phyloP scores from a whole-genome alignment of 2,113 vertebrate species.

The Amblyopsis rosae region DNA sequence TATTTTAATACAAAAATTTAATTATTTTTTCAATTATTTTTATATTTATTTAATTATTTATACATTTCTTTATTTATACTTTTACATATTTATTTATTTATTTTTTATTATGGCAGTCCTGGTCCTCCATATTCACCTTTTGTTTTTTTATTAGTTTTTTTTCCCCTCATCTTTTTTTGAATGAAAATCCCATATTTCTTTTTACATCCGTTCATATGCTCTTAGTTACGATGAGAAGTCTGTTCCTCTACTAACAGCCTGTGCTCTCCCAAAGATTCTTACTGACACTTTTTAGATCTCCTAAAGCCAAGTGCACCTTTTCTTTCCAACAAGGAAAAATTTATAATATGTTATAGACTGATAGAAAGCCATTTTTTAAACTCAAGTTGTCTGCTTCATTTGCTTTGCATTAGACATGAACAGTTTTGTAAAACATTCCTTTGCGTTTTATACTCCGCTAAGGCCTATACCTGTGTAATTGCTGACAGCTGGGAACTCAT shows the following conservation, averaged over 20 bases:
- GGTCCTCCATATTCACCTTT: no score
- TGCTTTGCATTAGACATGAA: background rate
- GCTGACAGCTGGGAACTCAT: background rate
- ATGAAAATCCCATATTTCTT: background rate
- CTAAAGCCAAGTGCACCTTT: constrained; percentile 29
- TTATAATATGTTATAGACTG: no score
- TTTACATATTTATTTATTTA: no score
- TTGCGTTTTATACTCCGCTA: background rate
- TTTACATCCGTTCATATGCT: constrained; percentile 37
- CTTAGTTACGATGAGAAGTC: constrained; percentile 41
- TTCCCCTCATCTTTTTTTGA: background rate
- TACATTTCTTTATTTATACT: no score
- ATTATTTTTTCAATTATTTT: no score
- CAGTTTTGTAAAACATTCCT: background rate
- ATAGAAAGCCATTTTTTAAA: background rate
- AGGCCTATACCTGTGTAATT: background rate
- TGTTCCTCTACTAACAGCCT: constrained; percentile 26
- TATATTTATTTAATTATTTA: no score
- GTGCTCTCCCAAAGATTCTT: constrained; percentile 36
- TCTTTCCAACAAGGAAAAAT: background rate
- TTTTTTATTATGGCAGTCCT: no score
- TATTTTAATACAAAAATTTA: no score
- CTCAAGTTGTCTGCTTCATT: background rate
- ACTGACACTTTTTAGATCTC: constrained; percentile 37
- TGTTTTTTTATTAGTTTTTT: background rate